Evolutionary conservation across 2,797 vertebrate genomes (phyloP), one percentile per base, ranked within the genome.

Genomic region (Clangula hyemalis): DNA sequence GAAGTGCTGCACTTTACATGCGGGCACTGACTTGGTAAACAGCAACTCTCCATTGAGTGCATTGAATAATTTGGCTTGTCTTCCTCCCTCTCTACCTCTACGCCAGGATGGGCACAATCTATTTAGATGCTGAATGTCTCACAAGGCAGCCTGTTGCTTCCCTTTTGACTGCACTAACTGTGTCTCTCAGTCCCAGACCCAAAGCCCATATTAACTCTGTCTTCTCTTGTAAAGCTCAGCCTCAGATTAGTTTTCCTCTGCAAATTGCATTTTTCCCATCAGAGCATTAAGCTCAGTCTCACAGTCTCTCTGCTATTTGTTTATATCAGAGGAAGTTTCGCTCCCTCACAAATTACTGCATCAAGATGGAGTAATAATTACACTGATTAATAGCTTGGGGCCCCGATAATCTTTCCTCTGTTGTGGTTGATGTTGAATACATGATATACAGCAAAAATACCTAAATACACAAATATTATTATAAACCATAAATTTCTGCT

Each of bases 391-490:
- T 8, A 83, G 15, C 1, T 0, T 43, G 11, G 4, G 3, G 6
- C 30, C 32, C 47, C 25, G 16, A 2, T 78, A 86, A 66, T 3
- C 1, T 66, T 78, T 58, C 27, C 5, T 7, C 25, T 1, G 0
- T 13, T 58, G 15, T 69, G 20, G 20, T 10, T 61, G 45, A 56
- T 20, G 64, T 34, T 15, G 68, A 62, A 51, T 19, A 39, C 2
- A 27, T 3, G 10, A 56, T 16, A 64, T 10, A 70, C 8, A 64
- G 18, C 14, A 61, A 91, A 87, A 81, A 3, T 22, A 3, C 6
- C 6, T 49, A 49, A 49, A 22, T 49, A 49, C 47, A 24, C 47
- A 76, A 51, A 16, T 30, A 19, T 7, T 73, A 20, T 64, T 85
- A 72, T 71, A 75, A 77, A 43, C 4, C 1, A 4, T 41, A n/a